Conservation (phyloP, 2,888 invertebrate species). For the Synergus gifuensis region DNA sequence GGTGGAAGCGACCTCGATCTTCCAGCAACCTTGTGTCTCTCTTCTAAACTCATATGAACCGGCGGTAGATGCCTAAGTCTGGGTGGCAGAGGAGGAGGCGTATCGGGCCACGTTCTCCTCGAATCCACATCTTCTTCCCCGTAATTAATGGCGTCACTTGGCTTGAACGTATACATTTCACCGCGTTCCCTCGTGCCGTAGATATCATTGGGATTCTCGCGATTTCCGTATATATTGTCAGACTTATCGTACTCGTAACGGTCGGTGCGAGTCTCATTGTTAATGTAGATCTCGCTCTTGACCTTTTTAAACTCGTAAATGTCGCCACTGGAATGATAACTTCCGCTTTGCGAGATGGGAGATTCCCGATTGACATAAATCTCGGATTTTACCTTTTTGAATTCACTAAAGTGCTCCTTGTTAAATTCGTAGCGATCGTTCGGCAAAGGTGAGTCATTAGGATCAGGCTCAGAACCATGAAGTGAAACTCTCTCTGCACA, state of each 20-base stretch:
- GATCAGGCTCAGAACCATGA: slow-evolving; percentile 69
- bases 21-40: slow-evolving; percentile 77
- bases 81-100: slow-evolving; percentile 82
- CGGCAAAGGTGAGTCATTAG: slow-evolving; percentile 65
- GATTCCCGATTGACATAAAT: slow-evolving; percentile 71
- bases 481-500: slow-evolving; percentile 68
- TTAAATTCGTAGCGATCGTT: slow-evolving; percentile 66
- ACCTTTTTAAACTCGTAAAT: slow-evolving; percentile 72
- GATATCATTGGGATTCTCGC: slow-evolving; percentile 69
- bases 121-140: slow-evolving; percentile 75
- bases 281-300: slow-evolving; percentile 70
- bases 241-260: slow-evolving; percentile 64
- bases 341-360: slow-evolving; percentile 72
- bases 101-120: slow-evolving; percentile 75
- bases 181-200: slow-evolving; percentile 68
- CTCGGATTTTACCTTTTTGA: slow-evolving; percentile 73
- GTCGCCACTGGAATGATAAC: slow-evolving; percentile 66
- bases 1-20: slow-evolving; percentile 75
- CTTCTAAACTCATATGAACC: slow-evolving; percentile 82
- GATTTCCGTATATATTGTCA: slow-evolving; percentile 69
- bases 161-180: slow-evolving; percentile 72
- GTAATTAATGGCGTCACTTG: slow-evolving; percentile 73
- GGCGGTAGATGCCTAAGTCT: slow-evolving; percentile 83
- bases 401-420: slow-evolving; percentile 72
- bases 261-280: slow-evolving; percentile 60